Evolutionary conservation across 2,113 vertebrate genomes (phyloP), one percentile per base, ranked within the genome.

Genomic region (Stigmatopora argus): DNA sequence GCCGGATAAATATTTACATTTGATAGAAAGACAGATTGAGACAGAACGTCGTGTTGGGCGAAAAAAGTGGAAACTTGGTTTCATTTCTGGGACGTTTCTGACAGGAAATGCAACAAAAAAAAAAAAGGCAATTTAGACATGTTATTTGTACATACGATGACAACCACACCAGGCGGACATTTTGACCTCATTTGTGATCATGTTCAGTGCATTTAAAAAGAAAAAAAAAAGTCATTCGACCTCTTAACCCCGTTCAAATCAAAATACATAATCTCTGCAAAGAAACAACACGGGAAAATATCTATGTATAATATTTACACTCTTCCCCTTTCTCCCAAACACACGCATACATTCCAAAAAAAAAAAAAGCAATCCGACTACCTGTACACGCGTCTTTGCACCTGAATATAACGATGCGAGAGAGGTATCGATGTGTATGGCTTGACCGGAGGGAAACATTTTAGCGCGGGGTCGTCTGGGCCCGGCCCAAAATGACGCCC

Each of bases 401-500:
- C 93, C 94, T 93, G 89, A 92, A 92, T 87, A 89, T 87, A 88
- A 92, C 89, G 92, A 85, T 91, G 89, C 89, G 86, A 91, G 80
- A 93, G 95, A 98, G 95, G 96, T 97, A 96, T 94, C 93, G 93
- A 93, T 92, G 90, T 94, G 92, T 98, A 98, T 98, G 96, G 96
- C 96, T 98, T 97, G 90, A 91, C 90, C 85, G 83, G 85, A 88
- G 86, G 79, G 78, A 82, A 78, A 77, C 80, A 86, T 82, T 80
- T 66, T 77, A 74, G 73, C 57, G 55, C 41, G 71, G 73, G 60
- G 57, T 62, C 62, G 63, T 70, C 63, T 66, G 75, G 73, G 72
- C 72, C 81, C 75, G 67, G 68, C 83, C 78, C 64, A 45, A 84
- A 83, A 81, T 73, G 63, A 47, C 78, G 86, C 82, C 26, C 87